Evolutionary conservation across 2,113 vertebrate species (phyloP).

Genomic region (Bufo bufo): DNA sequence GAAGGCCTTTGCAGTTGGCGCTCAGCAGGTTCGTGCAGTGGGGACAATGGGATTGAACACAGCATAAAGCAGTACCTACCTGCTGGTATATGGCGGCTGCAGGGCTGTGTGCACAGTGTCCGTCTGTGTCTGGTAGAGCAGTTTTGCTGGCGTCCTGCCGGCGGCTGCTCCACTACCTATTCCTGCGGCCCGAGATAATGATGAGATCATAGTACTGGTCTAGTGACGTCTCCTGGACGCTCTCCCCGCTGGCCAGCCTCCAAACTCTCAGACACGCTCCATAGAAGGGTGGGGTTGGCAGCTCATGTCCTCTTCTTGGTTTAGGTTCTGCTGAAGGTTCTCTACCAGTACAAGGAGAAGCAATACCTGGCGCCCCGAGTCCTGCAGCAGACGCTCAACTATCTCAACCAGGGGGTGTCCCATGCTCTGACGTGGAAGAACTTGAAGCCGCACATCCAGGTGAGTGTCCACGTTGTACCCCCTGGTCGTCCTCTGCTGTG

Average conservation of each 20-base stretch:
- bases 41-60: too few relatives aligned
- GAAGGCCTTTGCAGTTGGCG: constrained; percentile 93
- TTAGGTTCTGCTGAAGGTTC: constrained; percentile 95
- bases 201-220: too few relatives aligned
- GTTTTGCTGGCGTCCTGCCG: too few relatives aligned
- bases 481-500: background rate
- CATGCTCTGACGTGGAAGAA: constrained; percentile 97
- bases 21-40: constrained; percentile 82
- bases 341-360: constrained; percentile 97
- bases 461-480: constrained; percentile 64
- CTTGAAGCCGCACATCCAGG: constrained; percentile 97
- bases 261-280: too few relatives aligned
- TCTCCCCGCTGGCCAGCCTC: too few relatives aligned
- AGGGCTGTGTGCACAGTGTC: constrained; percentile 72
- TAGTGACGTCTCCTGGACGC: too few relatives aligned
- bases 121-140: constrained; percentile 72
- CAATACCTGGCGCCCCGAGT: constrained; percentile 97
- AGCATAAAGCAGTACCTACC: too few relatives aligned
- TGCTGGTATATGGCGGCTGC: constrained; percentile 59
- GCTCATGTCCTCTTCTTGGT: background rate
- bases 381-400: constrained; percentile 96
- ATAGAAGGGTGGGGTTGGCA: background rate
- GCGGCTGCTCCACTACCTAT: too few relatives aligned
- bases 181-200: too few relatives aligned
- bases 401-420: constrained; percentile 96